These are phyloP conservation scores for Atractosteus spatula DNA, from an alignment of 2,113 vertebrate species.

Conservation along the genomic window DNA sequence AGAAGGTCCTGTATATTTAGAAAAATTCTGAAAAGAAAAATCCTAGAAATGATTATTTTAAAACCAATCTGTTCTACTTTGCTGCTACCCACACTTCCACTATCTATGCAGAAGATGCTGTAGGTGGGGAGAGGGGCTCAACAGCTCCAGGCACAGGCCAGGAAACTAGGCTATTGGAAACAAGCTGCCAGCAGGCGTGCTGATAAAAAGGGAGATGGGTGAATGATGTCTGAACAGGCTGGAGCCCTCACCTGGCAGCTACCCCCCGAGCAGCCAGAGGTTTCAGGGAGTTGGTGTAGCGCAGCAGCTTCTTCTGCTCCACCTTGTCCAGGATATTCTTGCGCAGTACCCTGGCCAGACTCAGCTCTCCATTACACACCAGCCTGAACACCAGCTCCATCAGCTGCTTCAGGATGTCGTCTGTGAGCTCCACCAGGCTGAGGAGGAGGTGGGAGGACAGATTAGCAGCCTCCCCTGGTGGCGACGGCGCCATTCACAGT, in stretches of 20 bases:
- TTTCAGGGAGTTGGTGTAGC: slow-evolving; percentile 83
- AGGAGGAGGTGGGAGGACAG: not conserved
- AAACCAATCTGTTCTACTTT: no score
- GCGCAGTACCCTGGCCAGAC: slow-evolving; percentile 88
- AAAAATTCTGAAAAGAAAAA: no score
- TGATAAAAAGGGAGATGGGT: no score
- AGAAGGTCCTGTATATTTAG: no score
- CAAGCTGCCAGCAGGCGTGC: no score
- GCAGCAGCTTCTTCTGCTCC: slow-evolving; percentile 89
- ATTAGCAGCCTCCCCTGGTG: not conserved
- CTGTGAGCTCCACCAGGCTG: slow-evolving; percentile 91
- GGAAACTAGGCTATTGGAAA: not conserved
- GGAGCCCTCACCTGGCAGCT: slow-evolving; percentile 80
- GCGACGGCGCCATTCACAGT: no score
- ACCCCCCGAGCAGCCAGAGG: slow-evolving; percentile 89
- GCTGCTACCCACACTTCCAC: no score
- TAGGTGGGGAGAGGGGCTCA: not conserved
- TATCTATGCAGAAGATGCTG: no score
- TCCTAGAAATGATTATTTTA: no score
- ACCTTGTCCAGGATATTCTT: slow-evolving; percentile 97
- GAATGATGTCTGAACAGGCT: no score
- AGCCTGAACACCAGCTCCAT: slow-evolving; percentile 94
- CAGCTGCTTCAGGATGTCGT: slow-evolving; percentile 92
- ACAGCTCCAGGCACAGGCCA: not conserved
- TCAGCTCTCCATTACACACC: slow-evolving; percentile 92